A percentile compares a stretch with the other conserved stretches of the same genome.
Conservation (phyloP, 2,113 vertebrate genomes). For the Cyanoramphus novaezelandiae region DNA sequence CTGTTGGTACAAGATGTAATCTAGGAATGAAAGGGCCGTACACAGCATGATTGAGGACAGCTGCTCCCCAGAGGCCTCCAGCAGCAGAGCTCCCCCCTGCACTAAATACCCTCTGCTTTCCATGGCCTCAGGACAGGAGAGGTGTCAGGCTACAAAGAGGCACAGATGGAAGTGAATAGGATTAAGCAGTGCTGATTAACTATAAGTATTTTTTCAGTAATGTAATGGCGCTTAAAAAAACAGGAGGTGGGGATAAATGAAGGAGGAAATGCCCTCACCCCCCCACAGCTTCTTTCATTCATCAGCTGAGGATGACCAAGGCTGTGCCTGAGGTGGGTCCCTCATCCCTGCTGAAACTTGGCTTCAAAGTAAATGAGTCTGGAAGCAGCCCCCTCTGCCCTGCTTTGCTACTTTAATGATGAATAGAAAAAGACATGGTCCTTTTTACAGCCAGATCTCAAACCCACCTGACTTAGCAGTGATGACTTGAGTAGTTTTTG, state of each 20-base stretch:
- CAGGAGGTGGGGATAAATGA: not conserved
- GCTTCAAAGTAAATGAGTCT: not conserved
- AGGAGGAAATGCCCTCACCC: not conserved
- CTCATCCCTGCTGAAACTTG: not conserved
- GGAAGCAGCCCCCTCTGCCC: not conserved
- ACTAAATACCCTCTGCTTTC: not conserved
- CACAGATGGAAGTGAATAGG: constrained; percentile 46
- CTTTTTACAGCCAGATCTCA: not conserved
- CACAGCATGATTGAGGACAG: constrained; percentile 53
- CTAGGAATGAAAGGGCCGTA: constrained; percentile 22
- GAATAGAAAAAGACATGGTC: not conserved
- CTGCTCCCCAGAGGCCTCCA: constrained; percentile 35
- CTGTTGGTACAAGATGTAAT: constrained; percentile 60
- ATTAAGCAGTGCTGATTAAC: constrained; percentile 38
- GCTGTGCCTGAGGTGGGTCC: not conserved
- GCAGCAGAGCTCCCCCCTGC: not conserved
- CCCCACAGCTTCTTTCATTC: not conserved
- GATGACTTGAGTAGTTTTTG: not conserved
- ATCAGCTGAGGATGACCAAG: not conserved
- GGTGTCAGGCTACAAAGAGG: constrained; percentile 51
- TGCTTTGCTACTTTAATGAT: not conserved
- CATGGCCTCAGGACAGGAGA: constrained; percentile 16
- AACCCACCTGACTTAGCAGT: not conserved
- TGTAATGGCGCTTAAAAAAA: not conserved
- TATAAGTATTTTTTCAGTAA: constrained; percentile 41